Evolutionary conservation across 2,797 vertebrate genomes (phyloP).

Genomic region (Chelonia mydas): DNA sequence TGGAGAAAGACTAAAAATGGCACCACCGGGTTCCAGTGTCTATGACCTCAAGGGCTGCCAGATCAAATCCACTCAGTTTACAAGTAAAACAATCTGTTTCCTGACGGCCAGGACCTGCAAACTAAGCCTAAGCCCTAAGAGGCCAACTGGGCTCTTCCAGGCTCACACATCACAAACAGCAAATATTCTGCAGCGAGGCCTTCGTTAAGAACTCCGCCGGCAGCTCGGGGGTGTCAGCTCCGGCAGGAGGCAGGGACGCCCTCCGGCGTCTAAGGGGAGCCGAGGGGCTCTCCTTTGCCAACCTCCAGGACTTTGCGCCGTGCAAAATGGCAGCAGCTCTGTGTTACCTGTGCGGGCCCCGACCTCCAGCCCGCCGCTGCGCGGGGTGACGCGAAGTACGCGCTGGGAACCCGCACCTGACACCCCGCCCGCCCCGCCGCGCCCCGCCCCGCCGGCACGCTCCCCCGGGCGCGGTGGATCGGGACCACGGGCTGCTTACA

Average conservation of each 20-base stretch:
- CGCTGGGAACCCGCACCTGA: background rate
- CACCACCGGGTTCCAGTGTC: background rate
- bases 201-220: too few species aligned
- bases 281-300: background rate
- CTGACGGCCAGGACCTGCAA: background rate
- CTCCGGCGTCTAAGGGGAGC: background rate
- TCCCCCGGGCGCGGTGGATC: too few species aligned
- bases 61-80: background rate
- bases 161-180: too few species aligned
- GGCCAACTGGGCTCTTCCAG: too few species aligned
- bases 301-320: background rate
- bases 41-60: background rate
- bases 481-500: slow-evolving; percentile 79
- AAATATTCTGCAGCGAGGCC: too few species aligned
- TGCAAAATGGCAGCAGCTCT: background rate
- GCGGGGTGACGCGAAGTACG: background rate
- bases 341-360: background rate
- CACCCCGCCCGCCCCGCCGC: background rate
- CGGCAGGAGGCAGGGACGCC: background rate
- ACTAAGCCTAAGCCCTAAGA: background rate
- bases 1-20: background rate
- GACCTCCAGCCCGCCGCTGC: background rate
- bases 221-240: background rate
- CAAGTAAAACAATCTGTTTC: background rate
- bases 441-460: background rate